These are phyloP conservation scores for Felis chaus DNA, from an alignment of 2,113 vertebrate genomes.

Conservation along the genomic window DNA sequence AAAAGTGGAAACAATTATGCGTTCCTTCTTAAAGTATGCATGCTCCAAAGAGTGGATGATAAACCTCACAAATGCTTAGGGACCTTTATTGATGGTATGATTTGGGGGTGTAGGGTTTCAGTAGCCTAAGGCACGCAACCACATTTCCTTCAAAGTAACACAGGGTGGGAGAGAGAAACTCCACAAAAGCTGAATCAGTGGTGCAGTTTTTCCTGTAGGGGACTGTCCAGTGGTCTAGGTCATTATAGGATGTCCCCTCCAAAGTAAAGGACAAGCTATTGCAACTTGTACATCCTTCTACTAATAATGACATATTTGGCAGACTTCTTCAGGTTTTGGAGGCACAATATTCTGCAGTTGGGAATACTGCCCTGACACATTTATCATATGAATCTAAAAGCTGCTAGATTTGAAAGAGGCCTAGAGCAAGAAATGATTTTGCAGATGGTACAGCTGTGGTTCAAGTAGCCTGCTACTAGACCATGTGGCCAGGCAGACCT, in stretches of 20 bases:
- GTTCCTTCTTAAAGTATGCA: background rate
- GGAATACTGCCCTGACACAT: background rate
- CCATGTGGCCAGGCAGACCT: background rate
- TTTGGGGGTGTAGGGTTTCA: background rate
- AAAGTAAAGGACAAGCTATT: background rate
- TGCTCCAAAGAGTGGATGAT: background rate
- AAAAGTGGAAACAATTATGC: background rate
- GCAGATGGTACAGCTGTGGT: background rate
- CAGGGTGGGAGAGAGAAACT: background rate
- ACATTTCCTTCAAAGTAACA: background rate
- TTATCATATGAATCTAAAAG: background rate
- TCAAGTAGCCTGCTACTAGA: background rate
- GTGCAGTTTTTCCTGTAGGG: background rate
- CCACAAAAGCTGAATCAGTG: background rate
- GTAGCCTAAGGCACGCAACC: background rate
- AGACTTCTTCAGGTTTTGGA: background rate
- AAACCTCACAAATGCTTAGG: background rate
- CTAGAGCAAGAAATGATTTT: background rate
- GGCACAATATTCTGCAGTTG: background rate
- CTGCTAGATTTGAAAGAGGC: background rate
- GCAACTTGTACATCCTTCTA: background rate
- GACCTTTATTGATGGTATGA: background rate
- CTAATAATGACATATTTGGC: background rate
- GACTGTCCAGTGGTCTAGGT: background rate
- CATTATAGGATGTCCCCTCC: background rate